Conservation (phyloP, 2,113 vertebrate species). For the Patagioenas fasciata region DNA sequence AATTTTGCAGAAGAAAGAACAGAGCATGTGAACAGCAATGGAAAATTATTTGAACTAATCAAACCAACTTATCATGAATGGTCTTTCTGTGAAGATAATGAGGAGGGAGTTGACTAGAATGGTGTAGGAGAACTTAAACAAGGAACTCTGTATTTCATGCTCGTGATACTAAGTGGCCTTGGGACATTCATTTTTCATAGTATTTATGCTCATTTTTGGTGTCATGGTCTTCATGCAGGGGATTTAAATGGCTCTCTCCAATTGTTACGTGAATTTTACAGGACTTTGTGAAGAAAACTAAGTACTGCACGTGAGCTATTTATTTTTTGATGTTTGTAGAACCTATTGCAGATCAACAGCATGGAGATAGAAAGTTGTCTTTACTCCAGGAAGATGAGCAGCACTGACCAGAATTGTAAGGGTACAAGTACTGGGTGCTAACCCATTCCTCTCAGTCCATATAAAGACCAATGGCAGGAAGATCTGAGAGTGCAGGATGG, state of each 20-base stretch:
- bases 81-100: slow-evolving; percentile 33
- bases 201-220: neutral
- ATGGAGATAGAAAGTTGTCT: neutral
- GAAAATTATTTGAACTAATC: slow-evolving; percentile 13
- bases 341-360: neutral
- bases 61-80: slow-evolving; percentile 23
- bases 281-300: neutral
- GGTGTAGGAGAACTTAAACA: slow-evolving; percentile 20
- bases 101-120: slow-evolving; percentile 24
- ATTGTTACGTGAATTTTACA: neutral
- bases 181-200: neutral
- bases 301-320: neutral
- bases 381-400: neutral
- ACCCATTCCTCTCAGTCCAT: neutral
- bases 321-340: neutral
- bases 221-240: neutral
- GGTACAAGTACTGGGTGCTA: accelerated
- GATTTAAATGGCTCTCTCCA: neutral
- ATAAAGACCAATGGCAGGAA: neutral
- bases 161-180: neutral
- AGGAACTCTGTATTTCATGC: neutral
- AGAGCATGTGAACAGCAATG: neutral
- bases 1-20: slow-evolving; percentile 22
- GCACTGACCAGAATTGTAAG: neutral
- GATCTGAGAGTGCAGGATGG: neutral